Evolutionary conservation across 2,113 vertebrate species (phyloP).

Genomic region (Pogona vitticeps): DNA sequence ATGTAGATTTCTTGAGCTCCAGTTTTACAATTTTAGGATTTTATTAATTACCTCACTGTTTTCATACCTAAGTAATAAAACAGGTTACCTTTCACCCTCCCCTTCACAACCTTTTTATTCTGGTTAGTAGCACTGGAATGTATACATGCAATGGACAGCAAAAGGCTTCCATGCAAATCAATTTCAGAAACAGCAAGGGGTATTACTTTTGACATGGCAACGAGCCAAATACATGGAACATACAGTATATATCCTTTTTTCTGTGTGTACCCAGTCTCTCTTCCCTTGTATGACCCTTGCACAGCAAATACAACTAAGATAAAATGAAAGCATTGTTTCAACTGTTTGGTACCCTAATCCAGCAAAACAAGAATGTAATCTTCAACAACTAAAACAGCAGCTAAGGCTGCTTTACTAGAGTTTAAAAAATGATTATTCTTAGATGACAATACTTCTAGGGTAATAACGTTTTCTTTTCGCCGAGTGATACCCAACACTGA

Average conservation of each 20-base stretch:
- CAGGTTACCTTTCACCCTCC: conserved; percentile 8
- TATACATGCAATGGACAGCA: conserved; percentile 66
- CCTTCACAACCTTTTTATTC: conserved; percentile 42
- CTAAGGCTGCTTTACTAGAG: conserved; percentile 44
- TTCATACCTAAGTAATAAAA: conserved; percentile 71
- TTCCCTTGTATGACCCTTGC: conserved; percentile 69
- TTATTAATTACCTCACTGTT: conserved; percentile 77
- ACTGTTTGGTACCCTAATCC: neutral
- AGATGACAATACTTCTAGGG: neutral
- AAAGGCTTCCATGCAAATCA: conserved; percentile 70
- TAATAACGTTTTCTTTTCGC: too few relatives aligned
- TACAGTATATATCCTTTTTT: conserved; percentile 62
- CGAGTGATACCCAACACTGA: too few relatives aligned
- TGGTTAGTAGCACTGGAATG: conserved; percentile 61
- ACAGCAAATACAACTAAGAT: conserved; percentile 72
- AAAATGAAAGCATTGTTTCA: conserved; percentile 66
- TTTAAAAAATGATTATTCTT: neutral
- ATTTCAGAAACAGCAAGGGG: conserved; percentile 65
- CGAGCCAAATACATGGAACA: conserved; percentile 63
- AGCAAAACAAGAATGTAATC: conserved; percentile 49
- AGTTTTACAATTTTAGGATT: conserved; percentile 79
- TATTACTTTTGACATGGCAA: conserved; percentile 57
- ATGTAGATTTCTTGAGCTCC: conserved; percentile 59
- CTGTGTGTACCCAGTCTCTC: conserved; percentile 64
- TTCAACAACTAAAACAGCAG: conserved; percentile 32